Evolutionary conservation across 1,140 invertebrate species (phyloP).

Genomic region (Ladona fulva): DNA sequence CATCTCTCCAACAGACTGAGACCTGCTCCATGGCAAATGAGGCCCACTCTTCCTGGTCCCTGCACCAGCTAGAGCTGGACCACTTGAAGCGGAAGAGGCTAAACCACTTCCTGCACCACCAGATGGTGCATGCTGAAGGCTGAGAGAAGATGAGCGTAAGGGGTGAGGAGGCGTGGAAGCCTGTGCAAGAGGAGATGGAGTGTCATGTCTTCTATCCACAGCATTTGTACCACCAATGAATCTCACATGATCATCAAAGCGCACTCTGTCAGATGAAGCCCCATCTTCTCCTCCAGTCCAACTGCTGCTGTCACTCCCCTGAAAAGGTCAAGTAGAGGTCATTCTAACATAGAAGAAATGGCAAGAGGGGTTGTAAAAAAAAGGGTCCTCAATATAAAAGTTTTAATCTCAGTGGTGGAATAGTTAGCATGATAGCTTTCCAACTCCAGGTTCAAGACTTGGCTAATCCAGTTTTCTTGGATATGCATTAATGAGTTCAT

Average conservation of each 20-base stretch:
- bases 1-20: background rate
- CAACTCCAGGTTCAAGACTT: no score
- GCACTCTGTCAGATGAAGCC: background rate
- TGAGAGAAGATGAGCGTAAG: background rate
- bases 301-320: background rate
- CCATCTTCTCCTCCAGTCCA: background rate
- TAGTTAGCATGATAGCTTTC: no score
- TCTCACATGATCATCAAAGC: background rate
- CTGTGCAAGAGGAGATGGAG: background rate
- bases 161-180: background rate
- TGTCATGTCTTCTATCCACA: background rate
- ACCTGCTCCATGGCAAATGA: background rate
- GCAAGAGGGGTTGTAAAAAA: no score
- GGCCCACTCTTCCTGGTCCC: background rate
- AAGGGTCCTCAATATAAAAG: no score
- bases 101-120: background rate
- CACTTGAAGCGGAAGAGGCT: background rate
- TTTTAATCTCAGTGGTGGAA: no score
- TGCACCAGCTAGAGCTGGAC: background rate
- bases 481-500: no score
- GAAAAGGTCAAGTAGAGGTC: background rate
- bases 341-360: no score
- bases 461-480: no score
- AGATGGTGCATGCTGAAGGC: background rate
- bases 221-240: background rate